Percentiles rank a stretch among this genome's conserved stretches.
These are phyloP conservation scores for Amphipyra tragopoginis DNA, from an alignment of 2,888 invertebrate genomes.

Conservation along the genomic window DNA sequence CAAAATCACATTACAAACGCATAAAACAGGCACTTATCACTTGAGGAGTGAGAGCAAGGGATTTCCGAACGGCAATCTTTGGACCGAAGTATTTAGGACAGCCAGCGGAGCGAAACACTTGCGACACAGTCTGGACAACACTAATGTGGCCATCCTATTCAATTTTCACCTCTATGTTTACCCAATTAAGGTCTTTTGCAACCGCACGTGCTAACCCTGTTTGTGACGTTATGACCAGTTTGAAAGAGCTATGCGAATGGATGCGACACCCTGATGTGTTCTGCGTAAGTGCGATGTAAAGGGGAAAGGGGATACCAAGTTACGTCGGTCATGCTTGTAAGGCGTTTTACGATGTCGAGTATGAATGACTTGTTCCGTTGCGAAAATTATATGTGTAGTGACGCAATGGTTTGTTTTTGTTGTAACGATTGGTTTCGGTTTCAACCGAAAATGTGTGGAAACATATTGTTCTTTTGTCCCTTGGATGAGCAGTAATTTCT, in stretches of 20 bases:
- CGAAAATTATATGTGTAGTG: constrained; percentile 65
- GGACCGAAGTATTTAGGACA: constrained; percentile 79
- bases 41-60: constrained; percentile 59
- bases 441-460: constrained; percentile 10
- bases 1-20: constrained; percentile 50
- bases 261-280: constrained; percentile 32
- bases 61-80: constrained; percentile 75
- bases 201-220: constrained; percentile 52
- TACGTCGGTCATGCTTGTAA: constrained; percentile 57
- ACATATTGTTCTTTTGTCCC: not conserved
- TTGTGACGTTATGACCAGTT: constrained; percentile 51
- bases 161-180: constrained; percentile 63
- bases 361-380: constrained; percentile 69
- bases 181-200: constrained; percentile 48
- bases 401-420: constrained; percentile 59
- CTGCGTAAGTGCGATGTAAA: constrained; percentile 41
- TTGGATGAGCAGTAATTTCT: not conserved
- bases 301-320: constrained; percentile 52
- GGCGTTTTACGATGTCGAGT: constrained; percentile 64
- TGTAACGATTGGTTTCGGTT: constrained; percentile 26
- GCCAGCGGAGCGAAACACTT: constrained; percentile 72
- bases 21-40: constrained; percentile 46
- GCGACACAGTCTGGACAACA: constrained; percentile 68
- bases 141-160: constrained; percentile 42
- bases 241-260: constrained; percentile 56